These are phyloP conservation scores for Arge pagana DNA, from an alignment of 2,888 invertebrate species.

Conservation along the genomic window DNA sequence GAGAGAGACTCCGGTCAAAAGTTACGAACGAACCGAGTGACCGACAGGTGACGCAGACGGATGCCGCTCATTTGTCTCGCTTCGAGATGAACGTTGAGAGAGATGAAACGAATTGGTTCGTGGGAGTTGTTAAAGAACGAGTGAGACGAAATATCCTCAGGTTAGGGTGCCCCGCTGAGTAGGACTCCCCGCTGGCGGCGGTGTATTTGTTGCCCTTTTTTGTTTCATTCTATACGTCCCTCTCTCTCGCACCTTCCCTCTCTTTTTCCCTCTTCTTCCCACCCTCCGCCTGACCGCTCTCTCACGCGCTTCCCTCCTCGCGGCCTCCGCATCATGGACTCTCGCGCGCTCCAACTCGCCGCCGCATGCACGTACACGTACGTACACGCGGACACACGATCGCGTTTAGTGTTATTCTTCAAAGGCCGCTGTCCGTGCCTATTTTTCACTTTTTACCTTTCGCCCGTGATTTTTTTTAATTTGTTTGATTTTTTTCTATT, in stretches of 20 bases:
- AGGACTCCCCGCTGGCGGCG: slow-evolving; percentile 48
- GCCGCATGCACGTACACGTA: too few relatives aligned
- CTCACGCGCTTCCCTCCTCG: neutral
- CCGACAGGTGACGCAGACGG: slow-evolving; percentile 58
- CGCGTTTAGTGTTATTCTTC: too few relatives aligned
- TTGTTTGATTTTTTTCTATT: slow-evolving; percentile 6
- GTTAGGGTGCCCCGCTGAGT: slow-evolving; percentile 47
- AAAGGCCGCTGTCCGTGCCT: too few relatives aligned
- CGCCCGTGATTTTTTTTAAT: neutral
- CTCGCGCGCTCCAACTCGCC: too few relatives aligned
- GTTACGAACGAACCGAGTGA: slow-evolving; percentile 48
- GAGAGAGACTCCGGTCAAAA: slow-evolving; percentile 41
- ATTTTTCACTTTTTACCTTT: neutral
- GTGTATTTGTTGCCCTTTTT: slow-evolving; percentile 48
- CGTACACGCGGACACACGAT: too few relatives aligned
- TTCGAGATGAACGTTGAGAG: slow-evolving; percentile 50
- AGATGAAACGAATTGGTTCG: slow-evolving; percentile 20
- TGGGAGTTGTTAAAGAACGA: slow-evolving; percentile 18
- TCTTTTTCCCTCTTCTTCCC: slow-evolving; percentile 26
- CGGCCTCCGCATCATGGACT: too few relatives aligned
- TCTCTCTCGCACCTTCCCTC: slow-evolving; percentile 30
- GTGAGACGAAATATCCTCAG: slow-evolving; percentile 44
- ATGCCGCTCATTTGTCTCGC: slow-evolving; percentile 58
- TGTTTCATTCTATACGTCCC: slow-evolving; percentile 38
- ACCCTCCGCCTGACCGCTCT: slow-evolving; percentile 14